Base-by-base conservation (phyloP, 2,888 invertebrate species). In the Cistogaster globosa region DNA sequence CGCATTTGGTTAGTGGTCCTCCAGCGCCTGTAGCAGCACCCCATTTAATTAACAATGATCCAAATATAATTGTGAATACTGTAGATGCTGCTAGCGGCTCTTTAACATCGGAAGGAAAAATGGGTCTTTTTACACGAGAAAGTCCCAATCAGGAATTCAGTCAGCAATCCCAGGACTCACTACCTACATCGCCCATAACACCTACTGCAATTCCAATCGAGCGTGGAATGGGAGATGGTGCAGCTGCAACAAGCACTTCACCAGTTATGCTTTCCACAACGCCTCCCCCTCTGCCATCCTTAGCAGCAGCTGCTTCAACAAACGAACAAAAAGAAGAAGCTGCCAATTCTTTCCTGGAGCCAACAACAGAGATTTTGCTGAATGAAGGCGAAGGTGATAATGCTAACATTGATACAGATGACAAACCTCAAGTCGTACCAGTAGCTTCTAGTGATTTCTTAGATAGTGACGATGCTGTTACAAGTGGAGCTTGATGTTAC, bases 1-100 rank as follows among this genome's bases (percentile, higher is more conserved):
- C 94, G 88, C 95, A 93, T 92, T 90, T 95, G 86, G 90, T 91
- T 0, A 89, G 91, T 53, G 91, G 91, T 0, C 90, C 90, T n/a
- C 89, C 90, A 0, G 90, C 90, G 5, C 90, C 89, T 5, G 87
- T 88, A 20, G 87, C 88, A 8, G 83, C 88, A 38, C 81, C 86
- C 11, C 65, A 81, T 20, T 38, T 74, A 51, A 71, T 63, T n/a
- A 86, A 84, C 51, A 87, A 85, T 60, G 83, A 80, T 48, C 42
- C 65, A 18, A 67, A 67, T 45, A 69, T 55, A 12, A 83, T 55
- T 75, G 69, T n/a, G 11, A 69, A 67, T 14, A 14, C 38, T 7
- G 72, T 55, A 7, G 77, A 26, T 18, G 72, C 67, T 18, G 72
- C 77, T 0, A 86, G 84, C 8, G 42, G 63, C 26, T 84, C 86